Base-by-base conservation (phyloP, 2,888 invertebrate species). In the Diabrotica balteata region DNA sequence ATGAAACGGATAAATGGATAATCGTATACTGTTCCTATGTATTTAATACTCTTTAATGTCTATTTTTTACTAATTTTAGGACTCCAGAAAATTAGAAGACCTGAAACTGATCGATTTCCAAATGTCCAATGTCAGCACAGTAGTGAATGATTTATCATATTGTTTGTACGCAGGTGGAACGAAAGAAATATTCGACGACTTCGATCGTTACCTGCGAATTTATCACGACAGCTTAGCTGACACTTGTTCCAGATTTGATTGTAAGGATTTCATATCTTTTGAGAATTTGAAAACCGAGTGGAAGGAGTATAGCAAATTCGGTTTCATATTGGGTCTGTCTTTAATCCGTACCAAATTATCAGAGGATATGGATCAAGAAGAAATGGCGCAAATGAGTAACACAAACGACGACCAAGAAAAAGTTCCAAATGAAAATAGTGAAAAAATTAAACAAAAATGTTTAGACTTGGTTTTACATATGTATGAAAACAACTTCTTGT, bases 71-170 rank as follows among this genome's bases (percentile, higher is more conserved):
- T 50, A 3, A 54, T 63, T 63, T 63, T 63, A 63, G 63, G 43
- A 22, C 17, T 7, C 5, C 10, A 46, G 63, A 10, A 46, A 63
- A 54, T 22, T 63, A 22, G 54, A 44, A 17, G 49, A 54, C 22
- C 45, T 63, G 46, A 53, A 54, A 47, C 10, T 63, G 51, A 42
- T 63, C 10, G 63, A 63, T 43, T 67, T 61, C 5, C 67, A 67
- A 67, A 45, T 62, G 22, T 57, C 57, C 2, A 42, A 17, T 22
- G 52, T 60, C 0, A 42, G 43, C 7, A 51, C 57, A 17, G 79
- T 79, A 0, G 79, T 76, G 5, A 63, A 75, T 46, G 83, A 83
- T 64, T 65, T 83, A 55, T 72, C 78, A 5, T 81, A 83, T 66
- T 75, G 79, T 70, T 72, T 83, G 10, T 81, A 78, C 63, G 76